Evolutionary conservation across 2,888 invertebrate species (phyloP).

Genomic region (Heliconius charithonia): DNA sequence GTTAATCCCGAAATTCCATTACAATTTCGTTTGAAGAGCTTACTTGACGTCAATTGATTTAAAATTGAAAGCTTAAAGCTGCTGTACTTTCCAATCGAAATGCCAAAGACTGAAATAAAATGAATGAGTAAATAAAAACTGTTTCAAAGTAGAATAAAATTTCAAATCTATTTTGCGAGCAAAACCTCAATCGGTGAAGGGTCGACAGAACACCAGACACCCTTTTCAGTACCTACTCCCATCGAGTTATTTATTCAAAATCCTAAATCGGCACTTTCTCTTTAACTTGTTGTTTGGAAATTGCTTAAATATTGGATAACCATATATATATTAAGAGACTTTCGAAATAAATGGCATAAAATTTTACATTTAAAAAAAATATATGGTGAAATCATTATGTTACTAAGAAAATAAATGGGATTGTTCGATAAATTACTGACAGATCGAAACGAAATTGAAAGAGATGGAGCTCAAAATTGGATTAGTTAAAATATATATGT

Average conservation of each 20-base stretch:
- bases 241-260: slow-evolving; percentile 42
- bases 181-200: slow-evolving; percentile 16
- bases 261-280: slow-evolving; percentile 35
- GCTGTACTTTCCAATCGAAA: slow-evolving; percentile 31
- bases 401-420: background rate
- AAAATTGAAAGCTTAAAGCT: slow-evolving; percentile 27
- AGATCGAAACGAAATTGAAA: too few relatives aligned
- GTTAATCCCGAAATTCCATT: slow-evolving; percentile 28
- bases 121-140: slow-evolving; percentile 33
- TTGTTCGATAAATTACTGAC: background rate
- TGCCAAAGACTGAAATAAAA: slow-evolving; percentile 32
- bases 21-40: slow-evolving; percentile 26
- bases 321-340: background rate
- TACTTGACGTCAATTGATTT: slow-evolving; percentile 22
- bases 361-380: background rate
- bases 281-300: slow-evolving; percentile 16
- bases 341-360: background rate
- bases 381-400: background rate
- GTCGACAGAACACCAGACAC: slow-evolving; percentile 9
- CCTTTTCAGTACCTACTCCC: slow-evolving; percentile 26
- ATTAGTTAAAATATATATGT: background rate
- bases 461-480: too few relatives aligned
- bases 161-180: slow-evolving; percentile 23
- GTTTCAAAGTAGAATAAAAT: slow-evolving; percentile 23
- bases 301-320: background rate